Percentiles rank a stretch among this genome's conserved stretches.
These are phyloP conservation scores for Cephus cinctus DNA, from an alignment of 1,140 invertebrate genomes.

Conservation along the genomic window DNA sequence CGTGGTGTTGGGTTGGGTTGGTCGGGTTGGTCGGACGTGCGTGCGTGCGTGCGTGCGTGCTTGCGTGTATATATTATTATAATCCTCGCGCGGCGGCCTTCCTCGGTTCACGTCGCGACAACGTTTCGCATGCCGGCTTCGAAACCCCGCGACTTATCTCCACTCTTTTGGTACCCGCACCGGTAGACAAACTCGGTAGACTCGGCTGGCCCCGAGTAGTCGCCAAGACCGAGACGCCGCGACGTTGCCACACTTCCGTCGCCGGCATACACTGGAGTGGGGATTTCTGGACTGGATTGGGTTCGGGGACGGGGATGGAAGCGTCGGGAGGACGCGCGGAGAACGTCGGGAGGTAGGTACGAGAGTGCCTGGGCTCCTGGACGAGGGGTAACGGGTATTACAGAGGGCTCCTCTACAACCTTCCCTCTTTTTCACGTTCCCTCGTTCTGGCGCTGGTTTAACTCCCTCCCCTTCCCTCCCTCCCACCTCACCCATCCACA, in stretches of 20 bases:
- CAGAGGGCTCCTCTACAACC: no score
- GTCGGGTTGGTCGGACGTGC: constrained; percentile 20
- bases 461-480: no score
- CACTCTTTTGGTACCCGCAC: constrained; percentile 48
- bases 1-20: constrained; percentile 12
- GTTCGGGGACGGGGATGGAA: constrained; percentile 27
- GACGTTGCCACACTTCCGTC: constrained; percentile 44
- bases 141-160: constrained; percentile 36
- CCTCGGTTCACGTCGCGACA: constrained; percentile 15
- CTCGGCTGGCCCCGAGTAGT: constrained; percentile 46
- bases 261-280: constrained; percentile 27
- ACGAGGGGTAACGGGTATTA: no score
- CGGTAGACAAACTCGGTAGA: constrained; percentile 54
- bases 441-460: no score
- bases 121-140: constrained; percentile 33
- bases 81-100: neutral
- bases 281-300: constrained; percentile 43
- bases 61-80: no score
- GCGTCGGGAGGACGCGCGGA: constrained; percentile 24
- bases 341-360: no score
- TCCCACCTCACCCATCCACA: no score
- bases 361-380: no score
- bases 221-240: constrained; percentile 49
- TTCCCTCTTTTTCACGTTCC: no score
- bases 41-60: constrained; percentile 22